Evolutionary conservation across 2,888 invertebrate species (phyloP), one percentile per base, ranked within the genome.

Genomic region (Cosmia pyralina): DNA sequence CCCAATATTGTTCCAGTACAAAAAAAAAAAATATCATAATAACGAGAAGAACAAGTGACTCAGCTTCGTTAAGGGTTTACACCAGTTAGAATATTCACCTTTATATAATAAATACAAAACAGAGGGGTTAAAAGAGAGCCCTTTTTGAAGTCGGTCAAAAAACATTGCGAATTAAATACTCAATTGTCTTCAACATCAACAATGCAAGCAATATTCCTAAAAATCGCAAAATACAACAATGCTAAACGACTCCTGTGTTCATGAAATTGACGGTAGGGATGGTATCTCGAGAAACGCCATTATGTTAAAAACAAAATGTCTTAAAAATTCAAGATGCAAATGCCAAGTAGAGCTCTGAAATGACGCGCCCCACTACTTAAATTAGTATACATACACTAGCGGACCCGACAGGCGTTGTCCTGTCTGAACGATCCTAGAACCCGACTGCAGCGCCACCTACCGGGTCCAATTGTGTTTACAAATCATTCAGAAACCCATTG

Each of bases 31-130:
- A n/a, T n/a, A n/a, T n/a, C 1, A 46, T 46, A 3, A 46, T 46
- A 13, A 46, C 46, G 46, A 13, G 46, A 46, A 38, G 38, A 38
- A 38, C 38, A 38, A 38, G 38, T 38, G 38, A 38, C 38, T 38
- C 38, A 13, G 46, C 13, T 46, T 46, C 46, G 13, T 46, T 46
- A 46, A 46, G 4, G 46, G 46, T 46, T 46, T 15, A 46, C 15
- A 46, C 46, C 15, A 15, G 46, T 46, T 15, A 46, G 0, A 46
- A 46, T 28, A 28, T 28, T 28, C 7, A 57, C 38, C 7, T 41
- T 44, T 50, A 28, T 48, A 34, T 5, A 70, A 57, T 22, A 57
- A 70, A 34, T 71, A 58, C 41, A 50, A 53, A 50, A 71, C 55
- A 57, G 46, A 41, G 15, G 5, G 28, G 41, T 67, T 52, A 28